A percentile compares a stretch with the other conserved stretches of the same genome.
Conservation (phyloP, 2,888 invertebrate genomes). For the Diarsia dahlii region DNA sequence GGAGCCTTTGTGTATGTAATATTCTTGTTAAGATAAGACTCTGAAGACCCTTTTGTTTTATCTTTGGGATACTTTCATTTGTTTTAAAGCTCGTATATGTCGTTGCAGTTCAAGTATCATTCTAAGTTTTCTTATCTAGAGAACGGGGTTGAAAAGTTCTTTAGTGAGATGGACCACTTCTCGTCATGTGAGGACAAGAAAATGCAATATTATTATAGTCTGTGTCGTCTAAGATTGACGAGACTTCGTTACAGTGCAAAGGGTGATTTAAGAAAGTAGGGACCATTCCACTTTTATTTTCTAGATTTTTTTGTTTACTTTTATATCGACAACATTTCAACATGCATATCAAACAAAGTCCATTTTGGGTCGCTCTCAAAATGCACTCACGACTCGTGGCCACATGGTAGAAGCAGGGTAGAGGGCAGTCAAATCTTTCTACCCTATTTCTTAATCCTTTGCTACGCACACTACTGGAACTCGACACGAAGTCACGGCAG, state of each 20-base stretch:
- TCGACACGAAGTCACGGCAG: no score
- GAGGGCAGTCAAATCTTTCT: no score
- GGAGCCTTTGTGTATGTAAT: conserved; percentile 33
- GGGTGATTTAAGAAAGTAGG: not conserved
- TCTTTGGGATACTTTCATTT: conserved; percentile 6
- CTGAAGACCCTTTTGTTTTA: conserved; percentile 10
- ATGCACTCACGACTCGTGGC: no score
- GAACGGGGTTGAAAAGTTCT: not conserved
- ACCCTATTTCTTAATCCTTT: no score
- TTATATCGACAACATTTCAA: no score
- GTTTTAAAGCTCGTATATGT: not conserved
- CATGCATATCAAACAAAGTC: no score
- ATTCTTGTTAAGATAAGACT: conserved; percentile 26
- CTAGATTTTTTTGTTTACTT: no score
- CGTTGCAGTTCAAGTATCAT: conserved; percentile 6
- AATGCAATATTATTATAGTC: conserved; percentile 41
- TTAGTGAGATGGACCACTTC: conserved; percentile 28
- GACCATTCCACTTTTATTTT: no score
- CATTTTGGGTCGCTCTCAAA: no score
- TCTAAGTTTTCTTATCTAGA: not conserved
- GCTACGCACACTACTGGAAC: no score
- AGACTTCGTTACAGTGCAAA: conserved; percentile 15
- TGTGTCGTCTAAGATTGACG: conserved; percentile 15
- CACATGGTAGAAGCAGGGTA: no score
- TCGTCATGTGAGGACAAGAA: conserved; percentile 25